A percentile compares a stretch with the other conserved stretches of the same genome.
Evolutionary conservation across 1,140 invertebrate genomes (phyloP).

Genomic region (Pseudomyrmex pallidus): DNA sequence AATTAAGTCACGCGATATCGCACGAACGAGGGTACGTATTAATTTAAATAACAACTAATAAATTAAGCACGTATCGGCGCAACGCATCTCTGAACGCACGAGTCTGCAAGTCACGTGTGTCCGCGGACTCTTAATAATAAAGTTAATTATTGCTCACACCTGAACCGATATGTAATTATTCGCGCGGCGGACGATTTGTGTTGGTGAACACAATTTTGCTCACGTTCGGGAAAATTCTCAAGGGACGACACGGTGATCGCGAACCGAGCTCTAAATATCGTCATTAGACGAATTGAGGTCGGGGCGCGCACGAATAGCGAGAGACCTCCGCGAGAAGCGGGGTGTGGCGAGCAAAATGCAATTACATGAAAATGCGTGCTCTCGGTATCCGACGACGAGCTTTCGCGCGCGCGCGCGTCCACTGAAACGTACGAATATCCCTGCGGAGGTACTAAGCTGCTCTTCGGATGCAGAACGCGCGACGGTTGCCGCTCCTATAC

Average conservation of each 20-base stretch:
- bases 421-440: slow-evolving; percentile 18
- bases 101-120: neutral
- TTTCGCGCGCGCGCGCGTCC: neutral
- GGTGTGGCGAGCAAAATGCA: slow-evolving; percentile 78
- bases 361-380: slow-evolving; percentile 77
- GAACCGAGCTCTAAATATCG: slow-evolving; percentile 15
- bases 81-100: neutral
- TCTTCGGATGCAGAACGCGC: neutral
- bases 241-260: neutral
- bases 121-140: neutral
- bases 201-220: neutral
- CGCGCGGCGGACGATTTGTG: neutral
- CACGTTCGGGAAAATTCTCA: neutral
- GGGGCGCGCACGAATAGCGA: slow-evolving; percentile 36
- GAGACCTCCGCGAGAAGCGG: slow-evolving; percentile 60
- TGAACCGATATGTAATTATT: neutral
- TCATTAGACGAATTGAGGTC: slow-evolving; percentile 41
- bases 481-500: slow-evolving; percentile 32
- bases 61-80: neutral
- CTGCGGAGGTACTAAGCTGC: neutral
- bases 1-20: neutral
- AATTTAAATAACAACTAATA: slow-evolving; percentile 10
- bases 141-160: neutral
- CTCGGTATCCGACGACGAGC: slow-evolving; percentile 60
- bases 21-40: neutral